Percentiles rank a stretch among this genome's conserved stretches.
Evolutionary conservation across 2,797 vertebrate species (phyloP).

Genomic region (Glyptemys insculpta): DNA sequence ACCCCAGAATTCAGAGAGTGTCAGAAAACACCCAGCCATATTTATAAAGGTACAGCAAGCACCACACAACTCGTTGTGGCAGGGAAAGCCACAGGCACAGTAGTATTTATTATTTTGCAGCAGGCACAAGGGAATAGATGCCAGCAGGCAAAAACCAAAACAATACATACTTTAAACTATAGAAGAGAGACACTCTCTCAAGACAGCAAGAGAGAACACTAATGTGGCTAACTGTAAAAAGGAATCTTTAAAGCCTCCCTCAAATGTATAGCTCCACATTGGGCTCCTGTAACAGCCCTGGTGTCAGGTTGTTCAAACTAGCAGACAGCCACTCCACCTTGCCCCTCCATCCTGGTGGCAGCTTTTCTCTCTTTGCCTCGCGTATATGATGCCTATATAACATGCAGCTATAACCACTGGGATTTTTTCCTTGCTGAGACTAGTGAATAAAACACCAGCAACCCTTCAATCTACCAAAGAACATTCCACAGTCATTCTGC

Average conservation of each 20-base stretch:
- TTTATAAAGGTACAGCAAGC: not conserved
- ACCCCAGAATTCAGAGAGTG: not conserved
- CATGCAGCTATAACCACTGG: not conserved
- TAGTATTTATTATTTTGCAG: not conserved
- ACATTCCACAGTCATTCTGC: not conserved
- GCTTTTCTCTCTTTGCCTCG: not conserved
- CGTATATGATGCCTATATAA: not conserved
- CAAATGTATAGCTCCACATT: not conserved
- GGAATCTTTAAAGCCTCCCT: not conserved
- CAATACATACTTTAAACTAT: not conserved
- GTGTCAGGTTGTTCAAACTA: not conserved
- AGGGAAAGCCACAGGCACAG: not conserved
- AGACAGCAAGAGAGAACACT: not conserved
- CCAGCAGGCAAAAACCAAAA: not conserved
- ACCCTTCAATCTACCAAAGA: not conserved
- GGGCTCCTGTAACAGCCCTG: not conserved
- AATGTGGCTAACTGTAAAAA: not conserved
- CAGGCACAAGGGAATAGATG: not conserved
- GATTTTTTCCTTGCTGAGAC: not conserved
- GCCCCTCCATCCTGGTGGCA: not conserved
- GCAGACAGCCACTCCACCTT: not conserved
- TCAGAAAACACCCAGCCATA: not conserved
- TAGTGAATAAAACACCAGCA: not conserved
- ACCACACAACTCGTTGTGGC: not conserved
- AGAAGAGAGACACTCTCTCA: not conserved